Conservation (phyloP, 1,140 invertebrate species). For the Zaprionus tsacasi region DNA sequence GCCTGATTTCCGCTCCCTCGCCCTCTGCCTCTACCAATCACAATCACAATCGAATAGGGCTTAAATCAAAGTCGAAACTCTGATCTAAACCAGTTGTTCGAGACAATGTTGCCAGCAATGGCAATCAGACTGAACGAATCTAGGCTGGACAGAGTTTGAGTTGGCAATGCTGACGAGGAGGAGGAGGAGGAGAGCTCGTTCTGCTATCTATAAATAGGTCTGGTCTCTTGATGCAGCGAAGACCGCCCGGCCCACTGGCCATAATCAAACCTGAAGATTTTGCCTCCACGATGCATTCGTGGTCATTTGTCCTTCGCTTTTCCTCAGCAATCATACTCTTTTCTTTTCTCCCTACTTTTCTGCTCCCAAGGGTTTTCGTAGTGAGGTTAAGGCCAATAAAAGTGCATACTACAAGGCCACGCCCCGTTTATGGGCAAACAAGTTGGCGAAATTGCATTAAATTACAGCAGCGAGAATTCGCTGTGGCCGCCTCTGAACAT, state of each 20-base stretch:
- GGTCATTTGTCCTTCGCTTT: background rate
- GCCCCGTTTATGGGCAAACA: conserved; percentile 47
- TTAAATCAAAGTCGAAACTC: background rate
- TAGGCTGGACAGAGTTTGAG: background rate
- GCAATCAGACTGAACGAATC: background rate
- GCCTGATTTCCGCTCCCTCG: background rate
- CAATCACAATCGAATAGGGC: background rate
- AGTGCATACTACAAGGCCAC: conserved; percentile 61
- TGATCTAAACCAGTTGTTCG: background rate
- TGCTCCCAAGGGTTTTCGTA: background rate
- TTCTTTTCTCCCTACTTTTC: background rate
- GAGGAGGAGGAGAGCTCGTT: conserved; percentile 19
- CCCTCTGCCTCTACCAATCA: background rate
- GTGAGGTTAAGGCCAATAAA: background rate
- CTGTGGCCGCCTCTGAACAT: background rate
- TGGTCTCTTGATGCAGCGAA: conserved; percentile 42
- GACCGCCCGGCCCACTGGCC: conserved; percentile 37
- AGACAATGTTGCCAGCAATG: conserved; percentile 6
- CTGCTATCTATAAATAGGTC: conserved; percentile 68
- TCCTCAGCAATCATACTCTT: conserved; percentile 3
- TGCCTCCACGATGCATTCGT: conserved; percentile 11
- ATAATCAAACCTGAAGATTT: conserved; percentile 44
- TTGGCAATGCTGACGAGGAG: conserved; percentile 17
- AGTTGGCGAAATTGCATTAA: conserved; percentile 56
- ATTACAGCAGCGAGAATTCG: conserved; percentile 37